A percentile compares a stretch with the other conserved stretches of the same genome.
phyloP scores from a whole-genome alignment of 2,797 vertebrate genomes.

The Astyanax mexicanus region DNA sequence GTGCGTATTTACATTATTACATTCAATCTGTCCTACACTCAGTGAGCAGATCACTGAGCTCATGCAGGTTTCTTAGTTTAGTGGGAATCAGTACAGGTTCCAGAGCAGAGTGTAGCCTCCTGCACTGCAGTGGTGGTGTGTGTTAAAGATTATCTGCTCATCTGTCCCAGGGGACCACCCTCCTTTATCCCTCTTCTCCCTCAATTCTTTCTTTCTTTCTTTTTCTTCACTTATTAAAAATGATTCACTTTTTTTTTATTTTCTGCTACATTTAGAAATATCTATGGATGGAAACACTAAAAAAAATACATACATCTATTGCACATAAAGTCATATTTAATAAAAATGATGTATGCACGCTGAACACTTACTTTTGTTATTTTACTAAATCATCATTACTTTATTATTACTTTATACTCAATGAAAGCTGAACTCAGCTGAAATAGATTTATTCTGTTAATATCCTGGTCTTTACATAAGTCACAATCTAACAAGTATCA shows the following conservation, averaged over 20 bases:
- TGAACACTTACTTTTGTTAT: no score
- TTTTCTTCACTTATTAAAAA: neutral
- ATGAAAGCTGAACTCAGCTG: no score
- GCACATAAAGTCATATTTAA: no score
- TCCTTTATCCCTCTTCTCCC: neutral
- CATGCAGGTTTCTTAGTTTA: neutral
- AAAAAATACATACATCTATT: no score
- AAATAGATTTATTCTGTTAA: no score
- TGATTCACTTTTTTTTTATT: neutral
- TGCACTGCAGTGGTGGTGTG: conserved; percentile 35
- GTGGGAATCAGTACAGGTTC: neutral
- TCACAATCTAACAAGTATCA: no score
- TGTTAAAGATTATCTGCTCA: no score
- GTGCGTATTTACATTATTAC: neutral
- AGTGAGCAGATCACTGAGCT: neutral
- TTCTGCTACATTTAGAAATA: neutral
- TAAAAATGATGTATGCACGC: no score
- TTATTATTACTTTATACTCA: no score
- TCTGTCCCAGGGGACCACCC: conserved; percentile 43
- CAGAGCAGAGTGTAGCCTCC: conserved; percentile 10
- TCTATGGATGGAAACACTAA: neutral
- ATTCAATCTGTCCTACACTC: neutral
- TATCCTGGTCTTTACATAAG: no score
- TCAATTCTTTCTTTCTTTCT: conserved; percentile 1
- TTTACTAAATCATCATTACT: no score